Percentiles rank a stretch among this genome's conserved stretches.
Evolutionary conservation across 2,797 vertebrate species (phyloP).

Genomic region (Eospalax fontanierii): DNA sequence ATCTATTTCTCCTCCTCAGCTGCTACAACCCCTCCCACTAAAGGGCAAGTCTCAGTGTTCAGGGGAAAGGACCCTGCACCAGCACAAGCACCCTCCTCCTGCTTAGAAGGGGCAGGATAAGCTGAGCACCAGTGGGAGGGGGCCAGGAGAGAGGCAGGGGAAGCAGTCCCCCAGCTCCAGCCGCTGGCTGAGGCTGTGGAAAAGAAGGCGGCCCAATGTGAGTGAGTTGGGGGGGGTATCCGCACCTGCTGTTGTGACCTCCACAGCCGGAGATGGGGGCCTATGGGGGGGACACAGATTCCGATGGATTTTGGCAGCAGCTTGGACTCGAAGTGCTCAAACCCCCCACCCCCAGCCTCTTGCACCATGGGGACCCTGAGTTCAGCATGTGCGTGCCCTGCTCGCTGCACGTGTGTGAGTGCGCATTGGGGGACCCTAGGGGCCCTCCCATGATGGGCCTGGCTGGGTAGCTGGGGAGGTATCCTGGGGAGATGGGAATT

Average conservation of each 20-base stretch:
- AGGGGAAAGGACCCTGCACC: neutral
- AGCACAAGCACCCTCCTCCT: neutral
- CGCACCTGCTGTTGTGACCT: constrained; percentile 90
- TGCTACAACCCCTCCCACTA: neutral
- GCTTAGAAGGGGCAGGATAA: constrained; percentile 58
- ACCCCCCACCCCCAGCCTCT: constrained; percentile 75
- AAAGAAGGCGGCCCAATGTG: constrained; percentile 77
- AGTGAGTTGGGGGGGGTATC: constrained; percentile 81
- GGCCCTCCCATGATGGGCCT: constrained; percentile 28
- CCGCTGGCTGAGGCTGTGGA: constrained; percentile 81
- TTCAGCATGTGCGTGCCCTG: constrained; percentile 83
- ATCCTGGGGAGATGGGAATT: constrained; percentile 4
- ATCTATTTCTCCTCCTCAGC: neutral
- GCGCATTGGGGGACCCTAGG: neutral
- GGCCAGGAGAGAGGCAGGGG: constrained; percentile 42
- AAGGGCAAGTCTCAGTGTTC: neutral
- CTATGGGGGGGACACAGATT: constrained; percentile 86
- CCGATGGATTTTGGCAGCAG: constrained; percentile 89
- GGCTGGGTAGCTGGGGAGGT: neutral
- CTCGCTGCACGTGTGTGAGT: constrained; percentile 73
- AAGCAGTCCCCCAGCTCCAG: constrained; percentile 74
- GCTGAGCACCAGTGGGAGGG: constrained; percentile 57
- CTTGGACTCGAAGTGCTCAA: constrained; percentile 79
- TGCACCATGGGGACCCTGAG: constrained; percentile 80
- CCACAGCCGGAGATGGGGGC: constrained; percentile 82